Percentiles rank a stretch among this genome's conserved stretches.
These are phyloP conservation scores for Seladonia tumulorum DNA, from an alignment of 2,888 invertebrate species.

Conservation along the genomic window DNA sequence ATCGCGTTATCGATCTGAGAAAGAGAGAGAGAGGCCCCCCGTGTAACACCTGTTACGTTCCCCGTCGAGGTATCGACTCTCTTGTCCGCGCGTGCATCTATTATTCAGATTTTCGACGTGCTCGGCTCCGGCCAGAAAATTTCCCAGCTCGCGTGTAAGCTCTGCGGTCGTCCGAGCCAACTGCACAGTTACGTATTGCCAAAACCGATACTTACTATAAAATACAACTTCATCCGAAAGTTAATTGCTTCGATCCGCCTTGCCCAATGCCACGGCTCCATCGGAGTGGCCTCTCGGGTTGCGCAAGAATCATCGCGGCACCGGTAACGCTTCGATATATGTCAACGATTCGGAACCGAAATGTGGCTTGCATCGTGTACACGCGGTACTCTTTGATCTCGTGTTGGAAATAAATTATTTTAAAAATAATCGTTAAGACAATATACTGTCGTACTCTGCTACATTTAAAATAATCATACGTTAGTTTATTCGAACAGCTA, in stretches of 20 bases:
- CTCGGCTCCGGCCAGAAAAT: conserved; percentile 37
- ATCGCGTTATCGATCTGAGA: conserved; percentile 45
- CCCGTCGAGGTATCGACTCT: conserved; percentile 57
- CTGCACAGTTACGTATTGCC: conserved; percentile 46
- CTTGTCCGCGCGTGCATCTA: conserved; percentile 32
- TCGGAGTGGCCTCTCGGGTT: neutral
- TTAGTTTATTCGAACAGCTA: too few species aligned
- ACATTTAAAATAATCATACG: too few species aligned
- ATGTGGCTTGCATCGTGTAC: neutral
- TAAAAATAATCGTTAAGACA: too few species aligned
- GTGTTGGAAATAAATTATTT: too few species aligned
- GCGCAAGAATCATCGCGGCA: neutral
- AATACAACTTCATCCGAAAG: conserved; percentile 54
- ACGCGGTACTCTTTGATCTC: too few species aligned
- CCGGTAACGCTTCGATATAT: neutral
- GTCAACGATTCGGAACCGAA: neutral
- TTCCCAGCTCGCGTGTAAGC: conserved; percentile 39
- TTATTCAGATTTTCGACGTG: conserved; percentile 62
- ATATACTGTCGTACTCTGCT: too few species aligned
- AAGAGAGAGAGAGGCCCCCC: neutral
- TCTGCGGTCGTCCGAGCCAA: conserved; percentile 37
- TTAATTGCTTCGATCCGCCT: conserved; percentile 39
- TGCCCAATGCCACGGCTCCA: conserved; percentile 15
- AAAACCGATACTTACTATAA: conserved; percentile 44
- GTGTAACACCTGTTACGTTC: conserved; percentile 66